Evolutionary conservation across 2,888 invertebrate species (phyloP).

Genomic region (Protodeltote pygarga): DNA sequence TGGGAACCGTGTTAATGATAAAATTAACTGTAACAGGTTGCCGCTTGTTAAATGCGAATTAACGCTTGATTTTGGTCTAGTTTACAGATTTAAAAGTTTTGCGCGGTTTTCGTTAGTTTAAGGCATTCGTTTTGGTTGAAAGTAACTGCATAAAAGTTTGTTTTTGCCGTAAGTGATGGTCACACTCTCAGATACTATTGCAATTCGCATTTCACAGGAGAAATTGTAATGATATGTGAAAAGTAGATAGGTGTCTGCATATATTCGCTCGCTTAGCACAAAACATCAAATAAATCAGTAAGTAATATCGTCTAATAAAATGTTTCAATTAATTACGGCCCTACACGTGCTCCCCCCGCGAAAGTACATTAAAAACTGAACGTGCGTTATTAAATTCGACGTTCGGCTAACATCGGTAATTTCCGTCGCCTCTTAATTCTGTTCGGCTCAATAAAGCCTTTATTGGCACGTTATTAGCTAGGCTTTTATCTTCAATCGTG

Average conservation of each 20-base stretch:
- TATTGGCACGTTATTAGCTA: conserved; percentile 66
- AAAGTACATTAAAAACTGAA: conserved; percentile 57
- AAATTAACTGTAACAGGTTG: conserved; percentile 43
- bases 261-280: conserved; percentile 2
- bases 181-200: too few relatives aligned
- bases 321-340: conserved; percentile 57
- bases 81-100: neutral
- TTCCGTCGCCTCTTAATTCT: conserved; percentile 62
- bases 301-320: conserved; percentile 49
- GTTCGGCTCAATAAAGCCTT: conserved; percentile 69
- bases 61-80: conserved; percentile 22
- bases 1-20: conserved; percentile 48
- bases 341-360: conserved; percentile 41
- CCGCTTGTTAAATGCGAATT: conserved; percentile 35
- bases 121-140: neutral
- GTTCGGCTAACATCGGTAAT: conserved; percentile 57
- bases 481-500: conserved; percentile 65
- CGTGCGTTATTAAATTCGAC: conserved; percentile 56
- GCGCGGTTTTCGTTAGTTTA: neutral
- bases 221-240: neutral
- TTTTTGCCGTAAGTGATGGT: too few relatives aligned
- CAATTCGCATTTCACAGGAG: neutral
- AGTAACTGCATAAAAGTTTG: too few relatives aligned
- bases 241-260: neutral
- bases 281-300: conserved; percentile 41